phyloP scores from a whole-genome alignment of 2,797 vertebrate species.

The Sebastiscus albofasciatus region DNA sequence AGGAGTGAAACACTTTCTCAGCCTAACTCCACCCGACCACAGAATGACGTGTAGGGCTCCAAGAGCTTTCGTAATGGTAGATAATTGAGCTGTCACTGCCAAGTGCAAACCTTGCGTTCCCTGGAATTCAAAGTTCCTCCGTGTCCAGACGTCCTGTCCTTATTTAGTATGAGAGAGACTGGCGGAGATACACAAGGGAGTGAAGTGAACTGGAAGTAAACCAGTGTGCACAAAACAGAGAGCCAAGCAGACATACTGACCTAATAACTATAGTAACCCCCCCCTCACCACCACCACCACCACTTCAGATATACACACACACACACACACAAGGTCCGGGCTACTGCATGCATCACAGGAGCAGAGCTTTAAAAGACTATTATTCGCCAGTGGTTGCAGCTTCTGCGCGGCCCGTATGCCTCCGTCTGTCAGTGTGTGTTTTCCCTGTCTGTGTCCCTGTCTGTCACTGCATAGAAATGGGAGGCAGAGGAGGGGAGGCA shows the following conservation, averaged over 20 bases:
- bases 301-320: slow-evolving; percentile 22
- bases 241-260: slow-evolving; percentile 73
- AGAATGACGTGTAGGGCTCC: slow-evolving; percentile 11
- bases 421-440: slow-evolving; percentile 54
- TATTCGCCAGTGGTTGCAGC: slow-evolving; percentile 34
- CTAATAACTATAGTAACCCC: slow-evolving; percentile 67
- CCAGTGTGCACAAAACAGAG: slow-evolving; percentile 65
- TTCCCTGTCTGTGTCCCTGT: slow-evolving; percentile 47
- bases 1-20: slow-evolving; percentile 12
- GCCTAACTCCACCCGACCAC: slow-evolving; percentile 2
- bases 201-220: slow-evolving; percentile 79
- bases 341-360: slow-evolving; percentile 24
- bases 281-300: neutral
- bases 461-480: slow-evolving; percentile 70
- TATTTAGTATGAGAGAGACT: slow-evolving; percentile 60
- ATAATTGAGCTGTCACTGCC: slow-evolving; percentile 41
- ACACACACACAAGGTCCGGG: slow-evolving; percentile 1
- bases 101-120: slow-evolving; percentile 31
- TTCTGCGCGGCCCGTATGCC: slow-evolving; percentile 25
- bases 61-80: slow-evolving; percentile 25
- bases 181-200: slow-evolving; percentile 34
- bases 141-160: slow-evolving; percentile 59
- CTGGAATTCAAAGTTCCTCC: slow-evolving; percentile 57
- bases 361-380: slow-evolving; percentile 43
- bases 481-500: slow-evolving; percentile 58